Base-by-base conservation (phyloP, 1,140 invertebrate genomes). In the Fopius arisanus region DNA sequence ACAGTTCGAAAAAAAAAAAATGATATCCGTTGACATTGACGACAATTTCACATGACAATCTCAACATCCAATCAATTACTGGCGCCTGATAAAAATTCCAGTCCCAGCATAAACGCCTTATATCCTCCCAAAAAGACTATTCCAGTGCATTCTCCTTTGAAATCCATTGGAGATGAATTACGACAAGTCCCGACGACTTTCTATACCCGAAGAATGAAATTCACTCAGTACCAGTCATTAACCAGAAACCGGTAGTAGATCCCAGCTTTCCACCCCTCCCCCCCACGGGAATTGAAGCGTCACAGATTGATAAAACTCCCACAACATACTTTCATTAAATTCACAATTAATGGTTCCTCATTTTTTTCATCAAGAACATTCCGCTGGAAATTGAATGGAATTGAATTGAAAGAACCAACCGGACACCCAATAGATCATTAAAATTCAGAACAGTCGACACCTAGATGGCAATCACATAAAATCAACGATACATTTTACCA, bases 161-260 rank as follows among this genome's bases (percentile, higher is more conserved):
- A 59, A 21, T n/a, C 14, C 54, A 9, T 19, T 54, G 19, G 23
- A 59, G 54, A 59, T 59, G 54, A 21, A 59, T 59, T 59, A 59
- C 54, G 14, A 59, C 54, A 26, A 28, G 54, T 59, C 26, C 54
- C 23, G 54, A 6, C 3, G 3, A 59, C 54, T 59, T 59, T 59
- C 54, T 59, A 59, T 23, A 59, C 54, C 43, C 16, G 2, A 28
- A 59, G 54, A 59, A 23, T 59, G 54, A 59, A 59, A 59, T 59
- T 59, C 54, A 23, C 54, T 26, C 14, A 26, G 54, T 28, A 26
- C 54, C 14, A 59, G 54, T 28, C 54, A 59, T 59, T 59, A 59
- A 59, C 23, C 54, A 59, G 54, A 59, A 48, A 59, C 54, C 54
- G 54, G 54, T 59, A 59, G 54, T 59, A 26, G 19, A 59, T 19